These are phyloP conservation scores for Drosophila maculinotata DNA, from an alignment of 2,888 invertebrate species.

Conservation along the genomic window DNA sequence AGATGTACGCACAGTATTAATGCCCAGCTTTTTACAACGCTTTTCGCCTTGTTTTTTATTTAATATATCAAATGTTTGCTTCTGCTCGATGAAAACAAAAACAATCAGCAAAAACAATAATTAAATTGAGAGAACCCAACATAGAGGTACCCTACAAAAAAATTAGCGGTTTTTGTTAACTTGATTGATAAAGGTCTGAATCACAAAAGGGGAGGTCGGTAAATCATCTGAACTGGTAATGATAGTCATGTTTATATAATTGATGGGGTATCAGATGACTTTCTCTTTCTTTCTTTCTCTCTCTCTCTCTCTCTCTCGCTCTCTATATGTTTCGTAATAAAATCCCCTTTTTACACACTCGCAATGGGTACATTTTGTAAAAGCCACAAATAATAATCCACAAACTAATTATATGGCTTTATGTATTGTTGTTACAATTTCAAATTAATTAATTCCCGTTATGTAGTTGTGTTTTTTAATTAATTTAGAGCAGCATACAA, in stretches of 20 bases:
- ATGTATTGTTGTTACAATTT: conserved; percentile 21
- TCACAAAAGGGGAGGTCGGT: too few species aligned
- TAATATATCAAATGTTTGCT: conserved; percentile 20
- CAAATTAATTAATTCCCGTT: conserved; percentile 41
- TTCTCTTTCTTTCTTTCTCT: too few species aligned
- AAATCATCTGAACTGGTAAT: too few species aligned
- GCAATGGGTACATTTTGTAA: not conserved
- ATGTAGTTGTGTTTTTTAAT: not conserved
- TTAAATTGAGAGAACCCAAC: not conserved
- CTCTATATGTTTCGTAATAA: not conserved
- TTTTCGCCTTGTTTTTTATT: conserved; percentile 8
- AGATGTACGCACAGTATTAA: conserved; percentile 8
- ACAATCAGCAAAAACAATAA: conserved; percentile 18
- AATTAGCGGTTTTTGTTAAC: too few species aligned
- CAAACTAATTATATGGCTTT: conserved; percentile 40
- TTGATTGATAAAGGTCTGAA: too few species aligned
- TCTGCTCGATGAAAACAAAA: conserved; percentile 23
- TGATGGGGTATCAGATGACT: too few species aligned
- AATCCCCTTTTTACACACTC: not conserved
- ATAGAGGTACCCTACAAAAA: not conserved
- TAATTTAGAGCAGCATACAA: too few species aligned
- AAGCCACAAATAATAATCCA: conserved; percentile 36
- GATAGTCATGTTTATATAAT: too few species aligned
- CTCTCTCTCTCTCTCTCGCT: too few species aligned
- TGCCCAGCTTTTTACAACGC: not conserved